Percentiles rank a stretch among this genome's conserved stretches.
phyloP scores from a whole-genome alignment of 64 coral and sea anemone species.

The Actinia equina region DNA sequence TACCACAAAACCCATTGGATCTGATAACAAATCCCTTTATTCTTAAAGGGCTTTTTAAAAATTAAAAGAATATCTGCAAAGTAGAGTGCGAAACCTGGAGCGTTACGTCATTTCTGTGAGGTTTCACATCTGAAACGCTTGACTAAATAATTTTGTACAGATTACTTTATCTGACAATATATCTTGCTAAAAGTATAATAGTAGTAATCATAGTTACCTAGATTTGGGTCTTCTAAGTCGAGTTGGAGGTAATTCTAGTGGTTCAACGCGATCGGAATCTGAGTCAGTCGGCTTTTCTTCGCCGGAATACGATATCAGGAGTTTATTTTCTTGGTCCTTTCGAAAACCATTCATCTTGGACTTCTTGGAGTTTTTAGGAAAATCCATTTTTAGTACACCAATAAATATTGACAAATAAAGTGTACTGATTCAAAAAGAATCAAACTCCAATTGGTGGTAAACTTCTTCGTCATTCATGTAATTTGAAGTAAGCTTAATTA shows the following conservation, averaged over 20 bases:
- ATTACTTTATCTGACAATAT: neutral
- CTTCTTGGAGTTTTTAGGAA: conserved; percentile 6
- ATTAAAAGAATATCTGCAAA: neutral
- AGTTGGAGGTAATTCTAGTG: conserved; percentile 85
- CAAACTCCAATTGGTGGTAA: neutral
- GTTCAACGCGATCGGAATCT: conserved; percentile 60
- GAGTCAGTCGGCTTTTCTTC: conserved; percentile 62
- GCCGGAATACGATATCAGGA: conserved; percentile 68
- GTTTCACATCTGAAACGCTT: neutral
- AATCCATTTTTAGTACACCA: neutral
- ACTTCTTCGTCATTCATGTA: neutral
- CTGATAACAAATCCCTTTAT: neutral
- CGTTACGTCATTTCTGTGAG: neutral
- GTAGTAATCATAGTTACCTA: conserved; percentile 49
- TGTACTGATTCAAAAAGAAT: neutral
- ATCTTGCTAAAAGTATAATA: neutral
- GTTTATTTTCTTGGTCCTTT: conserved; percentile 6
- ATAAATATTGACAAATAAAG: neutral
- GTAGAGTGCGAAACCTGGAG: neutral
- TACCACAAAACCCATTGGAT: neutral
- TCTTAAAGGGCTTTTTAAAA: neutral
- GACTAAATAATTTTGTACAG: neutral
- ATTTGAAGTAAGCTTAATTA: neutral
- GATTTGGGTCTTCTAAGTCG: conserved; percentile 80
- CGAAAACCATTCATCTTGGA: conserved; percentile 19